Evolutionary conservation across 1,140 invertebrate genomes (phyloP).

Genomic region (Brachionus angularis): DNA sequence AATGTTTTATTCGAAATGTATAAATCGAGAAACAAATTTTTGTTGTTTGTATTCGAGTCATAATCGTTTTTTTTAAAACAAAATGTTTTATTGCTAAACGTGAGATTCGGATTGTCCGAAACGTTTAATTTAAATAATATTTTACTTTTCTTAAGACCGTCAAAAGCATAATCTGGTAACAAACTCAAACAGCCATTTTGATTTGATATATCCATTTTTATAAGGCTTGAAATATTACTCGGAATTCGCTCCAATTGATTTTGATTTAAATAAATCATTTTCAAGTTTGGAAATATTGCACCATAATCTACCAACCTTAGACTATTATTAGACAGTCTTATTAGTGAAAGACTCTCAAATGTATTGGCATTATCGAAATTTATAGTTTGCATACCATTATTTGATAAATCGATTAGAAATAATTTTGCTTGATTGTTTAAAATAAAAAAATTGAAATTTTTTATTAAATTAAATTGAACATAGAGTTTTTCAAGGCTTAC

Average conservation of each 20-base stretch:
- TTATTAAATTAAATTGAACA: no score
- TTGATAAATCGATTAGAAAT: neutral
- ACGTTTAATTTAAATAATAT: neutral
- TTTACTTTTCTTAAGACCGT: neutral
- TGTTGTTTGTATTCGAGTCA: neutral
- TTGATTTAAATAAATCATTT: slow-evolving; percentile 7
- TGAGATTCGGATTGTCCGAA: neutral
- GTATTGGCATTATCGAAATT: neutral
- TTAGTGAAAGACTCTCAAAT: neutral
- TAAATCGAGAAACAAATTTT: slow-evolving; percentile 12
- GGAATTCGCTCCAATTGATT: neutral
- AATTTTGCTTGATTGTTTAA: no score
- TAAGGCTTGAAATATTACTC: neutral
- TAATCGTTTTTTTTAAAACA: neutral
- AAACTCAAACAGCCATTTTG: neutral
- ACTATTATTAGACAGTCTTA: slow-evolving; percentile 12
- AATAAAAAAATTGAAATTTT: no score
- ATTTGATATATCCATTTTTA: slow-evolving; percentile 7
- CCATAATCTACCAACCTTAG: neutral
- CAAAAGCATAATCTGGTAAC: neutral
- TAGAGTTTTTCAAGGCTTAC: no score
- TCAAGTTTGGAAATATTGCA: neutral
- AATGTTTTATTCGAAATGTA: neutral
- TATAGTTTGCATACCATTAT: neutral
- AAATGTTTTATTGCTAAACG: slow-evolving; percentile 11